phyloP scores from a whole-genome alignment of 2,797 vertebrate species.

The Brachyrhaphis roseni region DNA sequence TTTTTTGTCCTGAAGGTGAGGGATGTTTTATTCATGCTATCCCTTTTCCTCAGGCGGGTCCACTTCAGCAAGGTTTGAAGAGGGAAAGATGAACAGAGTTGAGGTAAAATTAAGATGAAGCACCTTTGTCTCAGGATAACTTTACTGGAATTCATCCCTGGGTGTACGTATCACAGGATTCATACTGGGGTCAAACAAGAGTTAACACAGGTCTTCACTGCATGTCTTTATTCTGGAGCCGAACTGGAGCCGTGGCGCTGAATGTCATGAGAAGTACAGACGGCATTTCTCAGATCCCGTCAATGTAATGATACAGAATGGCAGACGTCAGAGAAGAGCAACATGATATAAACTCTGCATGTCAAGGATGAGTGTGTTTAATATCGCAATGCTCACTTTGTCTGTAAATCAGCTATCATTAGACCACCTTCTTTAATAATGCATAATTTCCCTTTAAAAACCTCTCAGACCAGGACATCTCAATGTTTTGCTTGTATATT shows the following conservation, averaged over 20 bases:
- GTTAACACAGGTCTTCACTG: slow-evolving; percentile 23
- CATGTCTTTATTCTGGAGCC: slow-evolving; percentile 10
- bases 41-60: slow-evolving; percentile 48
- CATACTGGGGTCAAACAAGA: slow-evolving; percentile 26
- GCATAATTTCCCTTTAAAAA: background rate
- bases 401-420: background rate
- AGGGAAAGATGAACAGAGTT: slow-evolving; percentile 58
- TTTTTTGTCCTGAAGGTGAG: slow-evolving; percentile 47
- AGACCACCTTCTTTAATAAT: background rate
- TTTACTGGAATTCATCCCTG: slow-evolving; percentile 19
- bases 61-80: slow-evolving; percentile 61
- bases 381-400: background rate
- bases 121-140: slow-evolving; percentile 47
- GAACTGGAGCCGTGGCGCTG: slow-evolving; percentile 4
- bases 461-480: background rate
- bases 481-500: background rate
- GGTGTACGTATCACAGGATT: slow-evolving; percentile 14
- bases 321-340: background rate
- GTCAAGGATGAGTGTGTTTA: background rate
- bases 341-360: background rate
- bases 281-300: background rate
- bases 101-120: slow-evolving; percentile 49
- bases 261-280: slow-evolving; percentile 2
- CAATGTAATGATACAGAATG: background rate
- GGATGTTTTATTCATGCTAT: slow-evolving; percentile 66